A percentile compares a stretch with the other conserved stretches of the same genome.
Conservation (phyloP, 2,113 vertebrate genomes). For the Halcyon malimbica region DNA sequence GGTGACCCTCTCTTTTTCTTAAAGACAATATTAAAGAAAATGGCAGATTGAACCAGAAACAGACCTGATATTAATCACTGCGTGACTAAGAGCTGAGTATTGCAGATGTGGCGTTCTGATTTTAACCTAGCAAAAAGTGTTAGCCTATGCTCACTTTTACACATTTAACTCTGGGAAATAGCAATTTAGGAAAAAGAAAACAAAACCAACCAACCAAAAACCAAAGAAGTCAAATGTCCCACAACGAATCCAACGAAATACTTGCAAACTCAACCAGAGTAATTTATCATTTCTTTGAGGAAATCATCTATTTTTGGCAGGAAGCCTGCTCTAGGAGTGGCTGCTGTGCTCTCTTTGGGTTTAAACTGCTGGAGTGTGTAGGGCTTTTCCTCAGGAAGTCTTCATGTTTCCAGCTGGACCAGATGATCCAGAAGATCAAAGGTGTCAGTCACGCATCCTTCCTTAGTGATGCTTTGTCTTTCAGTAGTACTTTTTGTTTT, state of each 20-base stretch:
- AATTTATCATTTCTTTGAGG: background rate
- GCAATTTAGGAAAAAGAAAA: background rate
- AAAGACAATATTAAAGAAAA: background rate
- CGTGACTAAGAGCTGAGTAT: background rate
- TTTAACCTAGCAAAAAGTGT: background rate
- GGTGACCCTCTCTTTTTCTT: background rate
- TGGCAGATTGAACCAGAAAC: background rate
- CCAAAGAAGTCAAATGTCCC: background rate
- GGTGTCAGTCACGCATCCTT: background rate
- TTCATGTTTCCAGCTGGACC: background rate
- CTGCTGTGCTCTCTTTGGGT: background rate
- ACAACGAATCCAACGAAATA: background rate
- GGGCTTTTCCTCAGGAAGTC: background rate
- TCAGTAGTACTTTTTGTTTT: background rate
- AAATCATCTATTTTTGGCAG: background rate
- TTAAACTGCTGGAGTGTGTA: background rate
- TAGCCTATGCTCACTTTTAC: background rate
- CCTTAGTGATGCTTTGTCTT: background rate
- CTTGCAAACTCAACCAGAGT: background rate
- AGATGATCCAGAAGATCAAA: background rate
- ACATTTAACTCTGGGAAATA: background rate
- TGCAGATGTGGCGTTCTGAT: background rate
- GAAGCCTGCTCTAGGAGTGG: background rate
- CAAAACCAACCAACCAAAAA: background rate
- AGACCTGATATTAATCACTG: background rate